Evolutionary conservation across 2,888 invertebrate genomes (phyloP), one percentile per base, ranked within the genome.

Genomic region (Acrobasis suavella): DNA sequence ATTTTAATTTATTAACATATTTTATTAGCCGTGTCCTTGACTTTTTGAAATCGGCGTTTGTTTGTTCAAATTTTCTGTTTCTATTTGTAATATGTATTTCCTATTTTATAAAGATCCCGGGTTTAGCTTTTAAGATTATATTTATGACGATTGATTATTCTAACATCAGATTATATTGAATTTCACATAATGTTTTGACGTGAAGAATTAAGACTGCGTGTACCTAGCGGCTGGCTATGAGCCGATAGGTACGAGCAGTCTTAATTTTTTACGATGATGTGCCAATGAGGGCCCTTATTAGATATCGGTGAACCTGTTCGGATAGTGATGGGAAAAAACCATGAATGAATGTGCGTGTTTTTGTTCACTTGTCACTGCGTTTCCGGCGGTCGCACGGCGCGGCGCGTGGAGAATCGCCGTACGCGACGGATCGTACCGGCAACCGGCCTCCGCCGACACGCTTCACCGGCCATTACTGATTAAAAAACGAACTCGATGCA

Each of bases 301-400:
- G 66, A 62, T 65, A 67, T 66, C 64, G 71, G 71, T 80, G 79
- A 83, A 87, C 87, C 87, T 85, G 89, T 86, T 83, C 73, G 68
- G 76, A 67, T 68, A 73, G 69, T 72, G 76, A 72, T 78, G 78
- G 77, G 74, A 80, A 86, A 90, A 88, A 89, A 81, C 67, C 78
- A 86, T 90, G 89, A 91, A 91, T 89, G 91, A 85, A 87, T 86
- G 84, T 83, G 72, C 50, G 37, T 38, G 86, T 91, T 92, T 92
- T 92, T 91, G 90, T 92, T 80, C 78, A 89, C 89, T 88, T 90
- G 91, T 90, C 89, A 83, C 82, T 89, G 81, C 78, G 85, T 90
- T 91, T 91, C 91, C 91, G 91, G 89, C 82, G 79, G 77, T 75
- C 75, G 82, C 76, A 67, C 70, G 73, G 70, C 81, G 82, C 81